Evolutionary conservation across 2,797 vertebrate species (phyloP), one percentile per base, ranked within the genome.

Genomic region (Novumbra hubbsi): DNA sequence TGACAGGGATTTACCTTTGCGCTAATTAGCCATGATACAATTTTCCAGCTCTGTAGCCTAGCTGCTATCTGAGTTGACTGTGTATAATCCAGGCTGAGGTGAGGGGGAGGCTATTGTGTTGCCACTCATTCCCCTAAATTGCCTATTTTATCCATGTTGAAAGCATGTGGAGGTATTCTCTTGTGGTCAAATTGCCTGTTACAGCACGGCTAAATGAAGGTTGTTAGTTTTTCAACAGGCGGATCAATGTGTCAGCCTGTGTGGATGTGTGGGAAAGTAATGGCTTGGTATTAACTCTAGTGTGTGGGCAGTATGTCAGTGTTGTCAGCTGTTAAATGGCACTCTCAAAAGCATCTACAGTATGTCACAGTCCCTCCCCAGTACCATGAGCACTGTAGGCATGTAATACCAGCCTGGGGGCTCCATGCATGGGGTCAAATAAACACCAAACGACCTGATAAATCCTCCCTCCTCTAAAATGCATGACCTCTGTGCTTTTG

Each of bases 1-100:
- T 78, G 55, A 15, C 73, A 57, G 75, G 84, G 87, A 80, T 84
- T 89, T 85, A 85, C 74, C 75, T 84, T 65, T 65, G 45, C 14
- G 57, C 77, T 86, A 90, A 89, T 91, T 88, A 89, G 81, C 24
- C 52, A 70, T 55, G 84, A 86, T 83, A 86, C 83, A 83, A 82
- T 0, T 49, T 0, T 52, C 73, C 55, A 38, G 72, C 81, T 81
- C 77, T 65, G 55, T 19, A 41, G 76, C 50, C 73, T 5, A 72
- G 55, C 71, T 45, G 55, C 34, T 8, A 17, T 63, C 48, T 9
- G 24, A 30, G 19, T 24, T 67, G 11, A 71, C 48, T 48, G 73
- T 52, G 68, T 30, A 38, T 11, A 57, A 71, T 28, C 28, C 70
- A 71, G 70, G 70, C 15, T 14, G 19, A 34, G 19, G n/a, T 57